Conservation (phyloP, 2,113 vertebrate species). For the Aspidoscelis tigris region DNA sequence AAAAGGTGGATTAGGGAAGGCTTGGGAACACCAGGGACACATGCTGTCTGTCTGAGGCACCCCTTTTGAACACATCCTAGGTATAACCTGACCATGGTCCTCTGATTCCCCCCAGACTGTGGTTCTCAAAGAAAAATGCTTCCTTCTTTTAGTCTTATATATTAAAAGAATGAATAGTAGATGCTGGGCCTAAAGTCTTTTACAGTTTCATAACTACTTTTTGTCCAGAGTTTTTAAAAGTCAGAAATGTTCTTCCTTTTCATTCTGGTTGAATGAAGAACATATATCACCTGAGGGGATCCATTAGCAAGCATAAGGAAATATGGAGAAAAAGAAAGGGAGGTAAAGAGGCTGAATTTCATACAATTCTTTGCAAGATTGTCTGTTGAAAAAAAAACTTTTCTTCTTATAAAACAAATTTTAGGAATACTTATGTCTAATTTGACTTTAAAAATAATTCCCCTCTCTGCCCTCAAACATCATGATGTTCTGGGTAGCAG, state of each 20-base stretch:
- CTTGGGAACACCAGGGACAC: no score
- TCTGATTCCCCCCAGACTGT: no score
- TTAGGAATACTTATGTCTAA: conserved; percentile 45
- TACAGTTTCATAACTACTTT: background rate
- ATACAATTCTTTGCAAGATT: conserved; percentile 6
- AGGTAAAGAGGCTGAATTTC: conserved; percentile 22
- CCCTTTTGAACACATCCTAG: no score
- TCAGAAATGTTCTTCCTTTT: conserved; percentile 6
- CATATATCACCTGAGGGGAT: conserved; percentile 20
- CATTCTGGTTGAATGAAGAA: conserved; percentile 1
- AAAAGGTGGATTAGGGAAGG: no score
- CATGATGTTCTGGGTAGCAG: conserved; percentile 36
- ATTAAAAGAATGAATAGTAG: conserved; percentile 2
- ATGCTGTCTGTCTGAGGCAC: no score
- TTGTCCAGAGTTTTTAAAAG: conserved; percentile 19
- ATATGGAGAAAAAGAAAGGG: no score
- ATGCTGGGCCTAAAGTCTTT: conserved; percentile 6
- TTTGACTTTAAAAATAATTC: conserved; percentile 61
- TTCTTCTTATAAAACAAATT: conserved; percentile 31
- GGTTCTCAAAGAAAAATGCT: no score
- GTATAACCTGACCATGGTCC: no score
- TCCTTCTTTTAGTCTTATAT: no score
- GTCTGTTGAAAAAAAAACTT: conserved; percentile 46
- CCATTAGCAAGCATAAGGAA: conserved; percentile 21
- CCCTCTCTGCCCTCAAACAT: conserved; percentile 50